A percentile compares a stretch with the other conserved stretches of the same genome.
phyloP scores from a whole-genome alignment of 2,797 vertebrate species.

The Molossus alvarezi region DNA sequence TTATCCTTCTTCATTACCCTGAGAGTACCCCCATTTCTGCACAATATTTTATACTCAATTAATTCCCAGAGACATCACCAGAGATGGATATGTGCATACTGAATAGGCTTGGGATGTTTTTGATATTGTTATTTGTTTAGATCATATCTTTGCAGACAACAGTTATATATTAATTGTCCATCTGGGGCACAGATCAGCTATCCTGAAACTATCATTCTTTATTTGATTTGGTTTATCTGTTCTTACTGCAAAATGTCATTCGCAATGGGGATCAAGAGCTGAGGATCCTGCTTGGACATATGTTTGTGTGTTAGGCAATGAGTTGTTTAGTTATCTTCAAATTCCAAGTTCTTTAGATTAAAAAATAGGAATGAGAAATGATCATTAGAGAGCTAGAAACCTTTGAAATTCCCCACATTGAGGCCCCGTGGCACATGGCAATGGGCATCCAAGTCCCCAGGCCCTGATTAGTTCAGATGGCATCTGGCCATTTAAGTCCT shows the following conservation, averaged over 20 bases:
- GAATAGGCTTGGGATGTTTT: constrained; percentile 74
- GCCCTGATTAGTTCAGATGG: background rate
- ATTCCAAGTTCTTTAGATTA: constrained; percentile 18
- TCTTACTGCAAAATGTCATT: constrained; percentile 41
- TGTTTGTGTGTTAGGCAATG: background rate
- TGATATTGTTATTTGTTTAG: constrained; percentile 83
- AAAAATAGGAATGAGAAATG: background rate
- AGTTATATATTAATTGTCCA: constrained; percentile 81
- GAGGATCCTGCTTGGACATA: background rate
- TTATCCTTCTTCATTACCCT: constrained; percentile 74
- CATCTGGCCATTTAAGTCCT: background rate
- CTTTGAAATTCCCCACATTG: background rate
- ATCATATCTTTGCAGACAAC: constrained; percentile 82
- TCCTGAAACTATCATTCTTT: constrained; percentile 60
- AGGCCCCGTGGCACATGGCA: background rate
- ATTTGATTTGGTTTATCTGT: constrained; percentile 53
- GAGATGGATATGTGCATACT: constrained; percentile 77
- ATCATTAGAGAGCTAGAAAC: background rate
- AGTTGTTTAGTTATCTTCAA: constrained; percentile 43
- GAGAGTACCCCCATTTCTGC: constrained; percentile 74
- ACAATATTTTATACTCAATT: constrained; percentile 83
- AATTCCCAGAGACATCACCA: constrained; percentile 80
- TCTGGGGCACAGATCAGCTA: constrained; percentile 66
- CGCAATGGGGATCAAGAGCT: background rate
- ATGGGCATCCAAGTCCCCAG: background rate